Evolutionary conservation across 2,888 invertebrate genomes (phyloP).

Genomic region (Leucophenga montana): DNA sequence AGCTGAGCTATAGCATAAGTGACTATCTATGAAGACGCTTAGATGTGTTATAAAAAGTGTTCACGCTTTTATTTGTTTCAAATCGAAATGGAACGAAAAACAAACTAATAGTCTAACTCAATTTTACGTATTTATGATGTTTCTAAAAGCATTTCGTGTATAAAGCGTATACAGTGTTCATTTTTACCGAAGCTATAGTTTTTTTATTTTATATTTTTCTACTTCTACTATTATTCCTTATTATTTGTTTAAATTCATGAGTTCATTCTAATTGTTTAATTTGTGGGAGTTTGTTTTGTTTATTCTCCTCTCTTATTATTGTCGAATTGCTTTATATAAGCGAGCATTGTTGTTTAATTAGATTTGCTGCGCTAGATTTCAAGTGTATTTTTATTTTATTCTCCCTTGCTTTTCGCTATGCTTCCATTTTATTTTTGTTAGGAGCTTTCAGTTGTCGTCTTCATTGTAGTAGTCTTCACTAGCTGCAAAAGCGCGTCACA

Average conservation of each 20-base stretch:
- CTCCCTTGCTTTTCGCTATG: slow-evolving; percentile 26
- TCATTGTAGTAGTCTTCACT: slow-evolving; percentile 29
- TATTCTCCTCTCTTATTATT: neutral
- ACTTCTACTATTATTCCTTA: too few species aligned
- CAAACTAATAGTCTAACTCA: too few species aligned
- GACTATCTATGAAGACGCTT: too few species aligned
- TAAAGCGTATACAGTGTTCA: neutral
- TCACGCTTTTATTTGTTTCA: too few species aligned
- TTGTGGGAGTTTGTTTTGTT: slow-evolving; percentile 4
- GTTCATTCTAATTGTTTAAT: neutral
- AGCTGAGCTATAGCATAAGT: too few species aligned
- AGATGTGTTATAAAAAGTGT: too few species aligned
- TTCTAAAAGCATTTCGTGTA: too few species aligned
- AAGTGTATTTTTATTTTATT: slow-evolving; percentile 20
- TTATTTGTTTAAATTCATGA: neutral
- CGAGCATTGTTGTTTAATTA: neutral
- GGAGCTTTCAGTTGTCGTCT: slow-evolving; percentile 26
- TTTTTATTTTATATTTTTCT: too few species aligned
- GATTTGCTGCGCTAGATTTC: slow-evolving; percentile 12
- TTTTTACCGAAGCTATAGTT: too few species aligned
- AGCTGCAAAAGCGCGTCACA: slow-evolving; percentile 2
- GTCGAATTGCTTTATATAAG: neutral
- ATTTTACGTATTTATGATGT: too few species aligned
- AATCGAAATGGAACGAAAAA: too few species aligned
- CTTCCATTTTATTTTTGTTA: slow-evolving; percentile 32